These are phyloP conservation scores for Lycodopsis pacificus DNA, from an alignment of 2,797 vertebrate genomes.

Conservation along the genomic window DNA sequence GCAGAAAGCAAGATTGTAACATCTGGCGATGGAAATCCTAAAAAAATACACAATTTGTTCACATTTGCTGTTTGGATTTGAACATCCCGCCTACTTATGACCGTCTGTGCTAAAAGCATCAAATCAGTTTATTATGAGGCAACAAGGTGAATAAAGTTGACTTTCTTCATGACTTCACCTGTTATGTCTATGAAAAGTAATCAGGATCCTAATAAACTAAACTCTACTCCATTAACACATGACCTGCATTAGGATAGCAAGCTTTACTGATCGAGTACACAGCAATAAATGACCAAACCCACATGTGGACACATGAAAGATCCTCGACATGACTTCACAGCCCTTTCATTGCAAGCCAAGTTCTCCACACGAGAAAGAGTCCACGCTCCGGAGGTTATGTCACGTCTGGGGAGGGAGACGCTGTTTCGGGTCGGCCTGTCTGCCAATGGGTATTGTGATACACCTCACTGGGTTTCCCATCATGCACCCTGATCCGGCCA, in stretches of 20 bases:
- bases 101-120: not conserved
- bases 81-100: too few relatives aligned
- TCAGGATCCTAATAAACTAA: too few relatives aligned
- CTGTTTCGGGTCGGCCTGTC: conserved; percentile 52
- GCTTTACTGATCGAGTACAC: conserved; percentile 42
- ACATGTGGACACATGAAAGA: conserved; percentile 27
- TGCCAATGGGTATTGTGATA: too few relatives aligned
- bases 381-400: conserved; percentile 65
- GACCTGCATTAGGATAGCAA: not conserved
- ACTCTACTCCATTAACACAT: not conserved
- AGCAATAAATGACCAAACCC: conserved; percentile 33
- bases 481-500: conserved; percentile 63
- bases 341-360: conserved; percentile 64
- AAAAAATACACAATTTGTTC: too few relatives aligned
- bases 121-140: not conserved
- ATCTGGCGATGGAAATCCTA: too few relatives aligned
- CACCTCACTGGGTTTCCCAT: conserved; percentile 76
- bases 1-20: not conserved
- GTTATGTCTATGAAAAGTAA: too few relatives aligned
- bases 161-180: not conserved
- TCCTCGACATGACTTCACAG: conserved; percentile 52
- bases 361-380: conserved; percentile 59
- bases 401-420: conserved; percentile 62
- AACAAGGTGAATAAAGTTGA: not conserved
- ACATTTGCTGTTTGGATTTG: too few relatives aligned